These are phyloP conservation scores for Xiphophorus birchmanni DNA, from an alignment of 2,797 vertebrate genomes.

Conservation along the genomic window DNA sequence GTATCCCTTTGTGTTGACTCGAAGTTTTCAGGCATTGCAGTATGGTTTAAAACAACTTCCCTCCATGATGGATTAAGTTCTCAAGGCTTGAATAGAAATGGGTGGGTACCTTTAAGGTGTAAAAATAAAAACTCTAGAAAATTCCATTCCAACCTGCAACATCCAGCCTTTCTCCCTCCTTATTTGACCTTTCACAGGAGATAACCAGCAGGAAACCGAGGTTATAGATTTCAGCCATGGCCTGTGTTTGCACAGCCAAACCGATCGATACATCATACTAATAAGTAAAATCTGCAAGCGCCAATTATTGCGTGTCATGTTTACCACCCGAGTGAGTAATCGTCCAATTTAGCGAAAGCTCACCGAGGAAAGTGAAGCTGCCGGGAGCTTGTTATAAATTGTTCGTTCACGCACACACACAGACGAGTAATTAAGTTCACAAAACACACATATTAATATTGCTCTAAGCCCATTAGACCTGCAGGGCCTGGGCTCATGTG, in stretches of 20 bases:
- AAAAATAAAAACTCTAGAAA: neutral
- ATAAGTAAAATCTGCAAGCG: conserved; percentile 79
- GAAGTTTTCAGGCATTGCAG: neutral
- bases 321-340: conserved; percentile 77
- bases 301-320: conserved; percentile 81
- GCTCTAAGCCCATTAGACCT: conserved; percentile 65
- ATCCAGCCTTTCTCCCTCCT: neutral
- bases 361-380: conserved; percentile 68
- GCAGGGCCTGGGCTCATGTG: conserved; percentile 18
- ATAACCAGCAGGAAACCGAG: conserved; percentile 56
- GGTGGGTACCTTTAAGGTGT: neutral
- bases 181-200: conserved; percentile 57
- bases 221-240: conserved; percentile 48
- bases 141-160: neutral
- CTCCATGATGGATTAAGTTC: neutral
- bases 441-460: conserved; percentile 75
- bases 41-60: neutral
- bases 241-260: conserved; percentile 7
- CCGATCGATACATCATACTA: conserved; percentile 77
- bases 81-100: neutral
- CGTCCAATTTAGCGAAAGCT: conserved; percentile 76
- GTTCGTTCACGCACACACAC: conserved; percentile 44
- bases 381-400: conserved; percentile 71
- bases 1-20: conserved; percentile 3
- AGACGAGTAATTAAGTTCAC: conserved; percentile 75